Percentiles rank a stretch among this genome's conserved stretches.
Evolutionary conservation across 2,113 vertebrate genomes (phyloP).

Genomic region (Anseranas semipalmata): DNA sequence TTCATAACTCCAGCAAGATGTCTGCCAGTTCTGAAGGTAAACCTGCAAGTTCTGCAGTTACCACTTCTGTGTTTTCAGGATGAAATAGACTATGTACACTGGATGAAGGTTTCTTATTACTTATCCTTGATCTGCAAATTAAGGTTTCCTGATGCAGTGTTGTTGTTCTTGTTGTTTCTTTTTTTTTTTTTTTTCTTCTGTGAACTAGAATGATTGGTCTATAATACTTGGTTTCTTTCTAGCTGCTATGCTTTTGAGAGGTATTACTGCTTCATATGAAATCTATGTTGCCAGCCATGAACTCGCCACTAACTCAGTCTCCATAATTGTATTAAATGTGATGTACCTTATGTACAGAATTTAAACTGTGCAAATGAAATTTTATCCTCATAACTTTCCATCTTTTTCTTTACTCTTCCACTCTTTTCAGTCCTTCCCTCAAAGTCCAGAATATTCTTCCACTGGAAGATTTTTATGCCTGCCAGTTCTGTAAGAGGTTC

Average conservation of each 20-base stretch:
- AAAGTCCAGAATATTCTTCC: background rate
- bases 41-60: background rate
- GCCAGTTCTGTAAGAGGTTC: background rate
- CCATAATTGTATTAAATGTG: background rate
- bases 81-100: background rate
- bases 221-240: background rate
- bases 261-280: background rate
- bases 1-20: background rate
- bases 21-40: background rate
- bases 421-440: background rate
- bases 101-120: background rate
- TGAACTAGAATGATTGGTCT: background rate
- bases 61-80: background rate
- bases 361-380: background rate
- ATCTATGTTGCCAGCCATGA: background rate
- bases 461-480: background rate
- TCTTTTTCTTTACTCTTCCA: background rate
- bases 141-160: background rate
- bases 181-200: background rate
- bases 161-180: background rate
- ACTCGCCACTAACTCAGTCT: background rate
- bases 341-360: background rate
- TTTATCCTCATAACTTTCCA: background rate
- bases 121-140: background rate
- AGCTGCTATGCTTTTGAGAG: background rate